These are phyloP conservation scores for Montipora sp. DNA, from an alignment of 64 coral and sea anemone genomes.

Conservation along the genomic window DNA sequence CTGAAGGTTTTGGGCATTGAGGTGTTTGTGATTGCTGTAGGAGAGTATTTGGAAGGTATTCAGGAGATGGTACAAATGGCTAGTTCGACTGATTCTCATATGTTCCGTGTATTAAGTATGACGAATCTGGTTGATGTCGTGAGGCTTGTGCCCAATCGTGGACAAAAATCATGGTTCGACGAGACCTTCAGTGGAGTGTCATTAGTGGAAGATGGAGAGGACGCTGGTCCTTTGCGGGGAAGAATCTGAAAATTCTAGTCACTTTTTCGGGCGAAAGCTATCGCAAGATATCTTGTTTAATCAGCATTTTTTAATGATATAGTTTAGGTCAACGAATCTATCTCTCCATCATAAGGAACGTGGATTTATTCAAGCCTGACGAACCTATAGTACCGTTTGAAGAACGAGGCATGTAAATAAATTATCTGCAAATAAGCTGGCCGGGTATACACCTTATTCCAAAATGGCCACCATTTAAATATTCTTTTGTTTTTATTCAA, in stretches of 20 bases:
- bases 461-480: too few species aligned
- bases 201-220: background rate
- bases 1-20: slow-evolving; percentile 55
- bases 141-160: slow-evolving; percentile 54
- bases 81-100: slow-evolving; percentile 58
- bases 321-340: too few species aligned
- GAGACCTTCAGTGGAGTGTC: background rate
- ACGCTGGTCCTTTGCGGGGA: background rate
- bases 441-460: too few species aligned
- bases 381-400: too few species aligned
- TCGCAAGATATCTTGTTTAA: too few species aligned
- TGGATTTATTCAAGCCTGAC: too few species aligned
- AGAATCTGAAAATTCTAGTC: background rate
- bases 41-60: slow-evolving; percentile 75
- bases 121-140: slow-evolving; percentile 48
- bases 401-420: too few species aligned
- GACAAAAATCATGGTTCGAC: slow-evolving; percentile 10
- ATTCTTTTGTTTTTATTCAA: too few species aligned
- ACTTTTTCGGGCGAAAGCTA: too few species aligned
- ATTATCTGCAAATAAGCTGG: too few species aligned
- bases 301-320: too few species aligned
- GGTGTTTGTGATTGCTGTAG: slow-evolving; percentile 79
- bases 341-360: too few species aligned
- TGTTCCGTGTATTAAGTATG: slow-evolving; percentile 72
- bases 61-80: slow-evolving; percentile 71